Percentiles rank a stretch among this genome's conserved stretches.
Conservation (phyloP, 2,888 invertebrate genomes). For the Acanthosepion lycidas region DNA sequence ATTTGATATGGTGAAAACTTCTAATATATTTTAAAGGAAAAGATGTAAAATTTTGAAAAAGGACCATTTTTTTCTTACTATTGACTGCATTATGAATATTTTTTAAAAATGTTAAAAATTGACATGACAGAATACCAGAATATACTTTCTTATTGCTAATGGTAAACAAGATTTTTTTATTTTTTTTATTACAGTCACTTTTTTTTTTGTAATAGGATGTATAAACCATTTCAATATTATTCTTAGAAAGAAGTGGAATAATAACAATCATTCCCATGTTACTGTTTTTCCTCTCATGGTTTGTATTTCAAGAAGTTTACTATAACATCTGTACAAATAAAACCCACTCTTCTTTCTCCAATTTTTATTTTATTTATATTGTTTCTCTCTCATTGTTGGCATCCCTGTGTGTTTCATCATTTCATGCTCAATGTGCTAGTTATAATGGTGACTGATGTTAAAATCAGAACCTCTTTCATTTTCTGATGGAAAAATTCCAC, state of each 20-base stretch:
- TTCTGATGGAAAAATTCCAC: neutral
- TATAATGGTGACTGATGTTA: neutral
- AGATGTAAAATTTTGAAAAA: no score
- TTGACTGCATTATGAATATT: no score
- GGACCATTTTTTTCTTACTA: no score
- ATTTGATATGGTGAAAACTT: no score
- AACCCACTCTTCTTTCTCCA: neutral
- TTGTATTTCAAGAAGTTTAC: neutral
- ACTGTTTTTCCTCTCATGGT: neutral
- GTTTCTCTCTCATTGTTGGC: conserved; percentile 2
- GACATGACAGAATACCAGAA: no score
- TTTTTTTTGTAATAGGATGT: neutral
- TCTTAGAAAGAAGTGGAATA: neutral
- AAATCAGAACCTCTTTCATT: neutral
- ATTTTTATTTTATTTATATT: neutral
- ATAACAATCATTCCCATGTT: neutral
- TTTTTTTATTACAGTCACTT: neutral
- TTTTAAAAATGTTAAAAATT: no score
- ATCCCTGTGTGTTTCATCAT: neutral
- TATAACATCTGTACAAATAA: neutral
- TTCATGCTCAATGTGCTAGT: neutral
- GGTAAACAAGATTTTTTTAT: neutral
- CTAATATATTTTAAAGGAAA: no score
- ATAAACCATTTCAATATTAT: neutral
- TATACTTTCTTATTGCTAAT: neutral